These are phyloP conservation scores for Pseudonaja textilis DNA, from an alignment of 2,113 vertebrate species.

Conservation along the genomic window DNA sequence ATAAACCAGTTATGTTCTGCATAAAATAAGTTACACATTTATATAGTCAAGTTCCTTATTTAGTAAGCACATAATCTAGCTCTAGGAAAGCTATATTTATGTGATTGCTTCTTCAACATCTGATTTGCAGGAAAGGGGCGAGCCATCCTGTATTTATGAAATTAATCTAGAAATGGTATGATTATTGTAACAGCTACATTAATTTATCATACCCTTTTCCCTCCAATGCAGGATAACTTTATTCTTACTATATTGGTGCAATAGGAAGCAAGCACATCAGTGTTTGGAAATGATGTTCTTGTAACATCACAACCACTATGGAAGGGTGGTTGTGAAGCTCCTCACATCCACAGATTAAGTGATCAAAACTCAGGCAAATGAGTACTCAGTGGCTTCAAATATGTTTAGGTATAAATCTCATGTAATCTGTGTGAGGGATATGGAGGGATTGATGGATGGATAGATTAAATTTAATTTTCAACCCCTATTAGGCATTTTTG, in stretches of 20 bases:
- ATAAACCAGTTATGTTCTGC: slow-evolving; percentile 65
- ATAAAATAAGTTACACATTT: slow-evolving; percentile 30
- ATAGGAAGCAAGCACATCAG: background rate
- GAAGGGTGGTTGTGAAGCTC: background rate
- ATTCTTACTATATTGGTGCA: background rate
- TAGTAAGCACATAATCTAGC: background rate
- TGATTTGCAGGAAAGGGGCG: background rate
- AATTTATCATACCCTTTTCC: background rate
- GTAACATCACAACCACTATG: background rate
- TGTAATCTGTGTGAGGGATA: background rate
- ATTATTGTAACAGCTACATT: background rate
- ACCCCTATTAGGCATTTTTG: background rate
- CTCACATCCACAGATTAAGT: background rate
- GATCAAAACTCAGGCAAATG: background rate
- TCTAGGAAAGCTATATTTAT: background rate
- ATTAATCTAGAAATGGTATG: background rate
- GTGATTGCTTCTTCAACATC: background rate
- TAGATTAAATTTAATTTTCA: background rate
- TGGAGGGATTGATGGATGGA: background rate
- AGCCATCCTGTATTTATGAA: background rate
- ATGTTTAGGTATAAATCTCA: background rate
- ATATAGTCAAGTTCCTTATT: slow-evolving; percentile 24
- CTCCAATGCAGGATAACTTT: background rate
- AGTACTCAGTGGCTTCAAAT: background rate
- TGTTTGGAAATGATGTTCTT: background rate